Percentiles rank a stretch among this genome's conserved stretches.
Evolutionary conservation across 2,888 invertebrate genomes (phyloP).

Genomic region (Pseudeuparius sepicola): DNA sequence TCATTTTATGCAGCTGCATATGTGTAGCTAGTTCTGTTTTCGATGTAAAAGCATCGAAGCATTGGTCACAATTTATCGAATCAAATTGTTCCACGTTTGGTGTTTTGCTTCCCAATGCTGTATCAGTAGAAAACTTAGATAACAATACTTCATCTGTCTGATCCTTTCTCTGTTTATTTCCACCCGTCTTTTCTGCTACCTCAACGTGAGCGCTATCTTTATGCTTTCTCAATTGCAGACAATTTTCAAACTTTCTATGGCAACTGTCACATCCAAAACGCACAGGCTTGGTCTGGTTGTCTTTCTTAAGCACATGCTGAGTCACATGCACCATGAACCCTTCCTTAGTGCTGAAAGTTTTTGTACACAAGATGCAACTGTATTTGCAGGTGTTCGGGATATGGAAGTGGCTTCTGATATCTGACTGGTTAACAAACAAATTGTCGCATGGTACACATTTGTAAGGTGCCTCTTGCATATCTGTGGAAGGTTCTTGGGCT

Average conservation of each 20-base stretch:
- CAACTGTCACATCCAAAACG: slow-evolving; percentile 21
- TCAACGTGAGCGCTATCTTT: slow-evolving; percentile 11
- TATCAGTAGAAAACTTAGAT: too few species aligned
- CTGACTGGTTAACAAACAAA: slow-evolving; percentile 20
- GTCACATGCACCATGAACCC: slow-evolving; percentile 26
- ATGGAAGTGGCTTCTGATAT: slow-evolving; percentile 20
- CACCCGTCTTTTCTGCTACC: not conserved
- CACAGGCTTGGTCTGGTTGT: too few species aligned
- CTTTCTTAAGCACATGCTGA: slow-evolving; percentile 22
- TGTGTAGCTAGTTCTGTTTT: slow-evolving; percentile 25
- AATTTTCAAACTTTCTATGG: slow-evolving; percentile 22
- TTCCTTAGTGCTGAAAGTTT: slow-evolving; percentile 23
- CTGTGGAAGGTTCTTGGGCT: too few species aligned
- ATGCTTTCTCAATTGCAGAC: slow-evolving; percentile 24
- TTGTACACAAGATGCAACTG: slow-evolving; percentile 21
- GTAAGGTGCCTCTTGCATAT: slow-evolving; percentile 13
- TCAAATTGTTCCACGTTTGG: too few species aligned
- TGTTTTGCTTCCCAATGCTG: too few species aligned
- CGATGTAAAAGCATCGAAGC: slow-evolving; percentile 27
- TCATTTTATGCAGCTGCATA: slow-evolving; percentile 22
- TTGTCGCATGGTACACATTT: slow-evolving; percentile 24
- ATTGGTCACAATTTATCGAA: slow-evolving; percentile 23
- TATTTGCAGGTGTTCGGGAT: slow-evolving; percentile 22
- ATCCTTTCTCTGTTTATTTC: too few species aligned
- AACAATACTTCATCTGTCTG: too few species aligned